Percentiles rank a stretch among this genome's conserved stretches.
Evolutionary conservation across 2,888 invertebrate species (phyloP).

Genomic region (Campaea margaritaria): DNA sequence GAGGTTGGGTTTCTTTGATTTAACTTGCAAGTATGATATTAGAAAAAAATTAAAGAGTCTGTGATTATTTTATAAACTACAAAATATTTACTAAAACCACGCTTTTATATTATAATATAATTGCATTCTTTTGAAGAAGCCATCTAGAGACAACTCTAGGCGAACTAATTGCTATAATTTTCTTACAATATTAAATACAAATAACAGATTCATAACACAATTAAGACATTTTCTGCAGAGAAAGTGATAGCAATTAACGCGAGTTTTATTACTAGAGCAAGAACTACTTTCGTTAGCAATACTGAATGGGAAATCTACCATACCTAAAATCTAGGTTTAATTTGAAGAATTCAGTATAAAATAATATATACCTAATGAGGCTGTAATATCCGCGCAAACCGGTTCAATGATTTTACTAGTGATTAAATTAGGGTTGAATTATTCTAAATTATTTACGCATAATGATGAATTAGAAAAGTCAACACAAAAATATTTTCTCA

Average conservation of each 20-base stretch:
- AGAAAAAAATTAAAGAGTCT: too few species aligned
- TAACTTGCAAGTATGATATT: too few species aligned
- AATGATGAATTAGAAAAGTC: too few species aligned
- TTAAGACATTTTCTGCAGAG: slow-evolving; percentile 11
- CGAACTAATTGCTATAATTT: not conserved
- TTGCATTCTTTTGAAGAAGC: too few species aligned
- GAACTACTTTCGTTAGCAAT: slow-evolving; percentile 11
- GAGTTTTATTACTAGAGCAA: slow-evolving; percentile 9
- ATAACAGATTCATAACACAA: slow-evolving; percentile 1
- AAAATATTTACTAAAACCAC: too few species aligned
- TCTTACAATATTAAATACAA: not conserved
- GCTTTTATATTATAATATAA: too few species aligned
- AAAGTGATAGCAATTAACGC: slow-evolving; percentile 11
- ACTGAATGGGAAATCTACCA: slow-evolving; percentile 6
- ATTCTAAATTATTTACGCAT: too few species aligned
- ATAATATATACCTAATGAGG: slow-evolving; percentile 5
- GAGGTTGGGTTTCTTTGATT: too few species aligned
- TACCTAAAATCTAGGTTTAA: not conserved
- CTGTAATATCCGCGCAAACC: slow-evolving; percentile 8
- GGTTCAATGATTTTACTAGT: not conserved
- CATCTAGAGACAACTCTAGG: not conserved
- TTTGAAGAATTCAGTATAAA: slow-evolving; percentile 1
- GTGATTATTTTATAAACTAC: too few species aligned
- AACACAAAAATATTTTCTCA: too few species aligned
- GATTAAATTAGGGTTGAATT: not conserved